Evolutionary conservation across 2,888 invertebrate genomes (phyloP), one percentile per base, ranked within the genome.

Genomic region (Notocelia uddmanniana): DNA sequence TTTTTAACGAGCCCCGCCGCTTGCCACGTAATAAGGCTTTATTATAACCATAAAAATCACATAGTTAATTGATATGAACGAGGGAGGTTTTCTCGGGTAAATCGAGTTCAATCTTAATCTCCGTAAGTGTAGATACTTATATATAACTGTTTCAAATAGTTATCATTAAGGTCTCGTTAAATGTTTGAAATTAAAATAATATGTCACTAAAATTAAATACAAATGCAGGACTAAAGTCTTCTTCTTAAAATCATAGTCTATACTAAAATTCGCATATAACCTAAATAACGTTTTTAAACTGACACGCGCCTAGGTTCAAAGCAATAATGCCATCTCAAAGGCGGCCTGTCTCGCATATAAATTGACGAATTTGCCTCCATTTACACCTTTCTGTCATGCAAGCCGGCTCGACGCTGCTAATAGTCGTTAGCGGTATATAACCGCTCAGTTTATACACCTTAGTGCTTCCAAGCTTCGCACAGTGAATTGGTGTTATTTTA

Each of bases 311-410:
- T 67, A 54, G 70, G 70, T 64, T 82, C 80, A 82, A 85, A 82
- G 86, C 86, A 86, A 83, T 86, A 85, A 89, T 85, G 88, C 84
- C 83, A 80, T 85, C 86, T 90, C 91, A 90, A 90, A 91, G 89
- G 89, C 87, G 81, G 83, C 78, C 85, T 88, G 90, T 86, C 88
- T 89, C 92, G 93, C 92, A 93, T 93, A 92, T 92, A 92, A 92
- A 93, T 93, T 92, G 92, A 91, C 87, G 88, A 90, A 93, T 92
- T 93, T 92, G 89, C 91, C 85, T 91, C 89, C 85, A 91, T 90
- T 92, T 90, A 89, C 91, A 90, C 92, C 90, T 89, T 86, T 82
- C 85, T 84, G 84, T 83, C 87, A 86, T 81, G 83, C 87, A 87
- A 83, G 84, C 79, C 80, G 80, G 81, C 81, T 81, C 75, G 77